Evolutionary conservation across 1,140 invertebrate genomes (phyloP), one percentile per base, ranked within the genome.

Genomic region (Drosophila lacertosa): DNA sequence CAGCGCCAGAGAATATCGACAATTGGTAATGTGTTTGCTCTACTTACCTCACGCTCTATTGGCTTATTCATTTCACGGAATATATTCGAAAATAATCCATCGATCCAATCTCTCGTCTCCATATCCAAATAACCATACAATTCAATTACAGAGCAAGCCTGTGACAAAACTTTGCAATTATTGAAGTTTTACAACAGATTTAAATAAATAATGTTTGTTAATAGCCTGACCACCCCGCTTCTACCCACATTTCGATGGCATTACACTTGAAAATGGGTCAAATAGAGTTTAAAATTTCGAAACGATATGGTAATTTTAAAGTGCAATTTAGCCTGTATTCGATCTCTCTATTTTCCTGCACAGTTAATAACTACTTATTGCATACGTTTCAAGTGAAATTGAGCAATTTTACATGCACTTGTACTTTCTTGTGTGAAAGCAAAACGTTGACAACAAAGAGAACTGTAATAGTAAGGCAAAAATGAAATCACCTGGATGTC

Each of bases 41-140:
- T 47, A 89, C 89, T 77, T 88, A 91, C 90, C 70, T 91, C 91
- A 89, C 93, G 92, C 57, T 95, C 94, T 1, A 94, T 92, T 1
- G 94, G 94, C 92, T 94, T 95, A 92, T 98, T 98, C 90, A 97
- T 96, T 90, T 97, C 96, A 37, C 97, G 93, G 92, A 98, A 98
- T 76, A 98, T 98, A 84, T 95, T 96, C 1, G 97, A 97, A 58
- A 98, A 93, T 2, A 98, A 92, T 16, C 97, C 97, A 91, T 98
- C 97, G 16, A 95, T 96, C 97, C 97, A 98, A 91, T 98, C 97
- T 84, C 96, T 93, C 1, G 96, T 97, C 16, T 94, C 91, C 6
- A 96, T 95, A 92, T 98, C 96, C 22, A 98, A 91, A 65, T 96
- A 94, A n/a, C 97, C 97, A 83, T 98, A 98, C 13, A 98, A 92